Evolutionary conservation across 1,140 invertebrate genomes (phyloP).

Genomic region (Aphelenchoides besseyi): DNA sequence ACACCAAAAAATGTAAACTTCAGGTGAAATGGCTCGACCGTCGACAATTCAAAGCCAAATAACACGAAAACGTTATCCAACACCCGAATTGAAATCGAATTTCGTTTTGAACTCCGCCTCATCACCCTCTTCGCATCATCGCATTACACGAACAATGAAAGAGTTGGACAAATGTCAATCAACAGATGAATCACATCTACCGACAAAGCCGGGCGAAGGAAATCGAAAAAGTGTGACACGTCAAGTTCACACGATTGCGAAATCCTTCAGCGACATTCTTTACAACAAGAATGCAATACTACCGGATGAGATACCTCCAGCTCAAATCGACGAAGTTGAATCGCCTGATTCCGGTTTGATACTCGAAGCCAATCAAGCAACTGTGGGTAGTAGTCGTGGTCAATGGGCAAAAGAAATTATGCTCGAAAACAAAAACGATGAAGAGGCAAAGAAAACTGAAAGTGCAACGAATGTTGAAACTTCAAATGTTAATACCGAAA

Average conservation of each 20-base stretch:
- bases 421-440: slow-evolving; percentile 38
- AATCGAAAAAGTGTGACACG: background rate
- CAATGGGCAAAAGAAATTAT: slow-evolving; percentile 61
- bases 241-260: slow-evolving; percentile 31
- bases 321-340: slow-evolving; percentile 6
- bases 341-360: background rate
- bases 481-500: background rate
- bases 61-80: slow-evolving; percentile 32
- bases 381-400: slow-evolving; percentile 54
- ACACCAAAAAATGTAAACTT: slow-evolving; percentile 17
- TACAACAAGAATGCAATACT: slow-evolving; percentile 29
- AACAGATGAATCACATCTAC: slow-evolving; percentile 1
- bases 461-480: background rate
- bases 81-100: slow-evolving; percentile 18
- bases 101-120: background rate
- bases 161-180: slow-evolving; percentile 15
- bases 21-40: slow-evolving; percentile 17
- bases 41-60: slow-evolving; percentile 7
- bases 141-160: slow-evolving; percentile 14
- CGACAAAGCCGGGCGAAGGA: slow-evolving; percentile 1
- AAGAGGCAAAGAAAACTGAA: slow-evolving; percentile 26
- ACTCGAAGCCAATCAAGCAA: slow-evolving; percentile 51
- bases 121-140: background rate
- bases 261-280: slow-evolving; percentile 55
- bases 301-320: background rate